Evolutionary conservation across 2,113 vertebrate species (phyloP).

Genomic region (Stercorarius parasiticus): DNA sequence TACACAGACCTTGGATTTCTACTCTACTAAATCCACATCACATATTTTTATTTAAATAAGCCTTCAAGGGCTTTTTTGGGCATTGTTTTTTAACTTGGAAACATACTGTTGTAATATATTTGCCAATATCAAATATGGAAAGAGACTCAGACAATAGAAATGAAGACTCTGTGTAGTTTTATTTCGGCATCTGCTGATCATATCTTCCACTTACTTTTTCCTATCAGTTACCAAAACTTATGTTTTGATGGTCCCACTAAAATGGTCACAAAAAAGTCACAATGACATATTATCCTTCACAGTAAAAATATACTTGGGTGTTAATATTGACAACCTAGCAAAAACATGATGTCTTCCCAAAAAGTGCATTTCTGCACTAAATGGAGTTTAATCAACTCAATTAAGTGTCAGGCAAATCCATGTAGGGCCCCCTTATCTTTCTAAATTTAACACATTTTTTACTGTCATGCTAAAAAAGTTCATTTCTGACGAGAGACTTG

Average conservation of each 20-base stretch:
- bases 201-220: background rate
- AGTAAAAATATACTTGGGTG: background rate
- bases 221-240: background rate
- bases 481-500: background rate
- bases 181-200: background rate
- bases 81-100: background rate
- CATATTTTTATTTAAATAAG: conserved; percentile 28
- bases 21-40: background rate
- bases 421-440: background rate
- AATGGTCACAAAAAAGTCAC: background rate
- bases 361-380: background rate
- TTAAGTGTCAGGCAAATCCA: background rate
- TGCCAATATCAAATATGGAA: background rate
- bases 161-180: background rate
- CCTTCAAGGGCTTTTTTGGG: background rate
- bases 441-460: background rate
- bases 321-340: background rate
- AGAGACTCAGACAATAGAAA: background rate
- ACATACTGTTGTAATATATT: background rate
- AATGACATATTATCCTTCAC: background rate
- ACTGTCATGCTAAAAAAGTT: background rate
- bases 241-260: background rate
- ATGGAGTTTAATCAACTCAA: background rate
- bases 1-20: conserved; percentile 42
- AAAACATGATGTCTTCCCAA: background rate